A percentile compares a stretch with the other conserved stretches of the same genome.
Conservation (phyloP, 2,797 vertebrate species). For the Epinephelus coioides region DNA sequence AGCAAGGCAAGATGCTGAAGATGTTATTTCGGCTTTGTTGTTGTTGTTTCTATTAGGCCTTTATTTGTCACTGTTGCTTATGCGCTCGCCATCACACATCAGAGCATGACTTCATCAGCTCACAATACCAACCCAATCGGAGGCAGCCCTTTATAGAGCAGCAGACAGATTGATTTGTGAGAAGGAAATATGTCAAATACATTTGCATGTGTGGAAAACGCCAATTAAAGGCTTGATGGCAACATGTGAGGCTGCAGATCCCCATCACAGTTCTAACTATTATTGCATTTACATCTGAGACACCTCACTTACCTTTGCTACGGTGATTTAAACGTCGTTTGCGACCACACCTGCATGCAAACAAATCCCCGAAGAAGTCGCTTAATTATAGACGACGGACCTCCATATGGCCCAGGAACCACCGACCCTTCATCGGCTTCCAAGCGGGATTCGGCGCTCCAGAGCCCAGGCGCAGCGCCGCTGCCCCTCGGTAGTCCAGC, state of each 20-base stretch:
- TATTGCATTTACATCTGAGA: background rate
- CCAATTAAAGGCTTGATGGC: background rate
- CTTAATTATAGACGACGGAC: constrained; percentile 49
- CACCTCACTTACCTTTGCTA: constrained; percentile 45
- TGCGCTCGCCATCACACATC: background rate
- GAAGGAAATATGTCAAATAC: background rate
- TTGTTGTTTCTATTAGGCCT: constrained; percentile 30
- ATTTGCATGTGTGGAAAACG: background rate
- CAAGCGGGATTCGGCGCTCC: constrained; percentile 37
- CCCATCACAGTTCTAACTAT: background rate
- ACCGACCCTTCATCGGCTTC: constrained; percentile 49
- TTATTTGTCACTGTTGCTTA: constrained; percentile 16
- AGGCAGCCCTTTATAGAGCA: background rate
- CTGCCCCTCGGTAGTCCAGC: constrained; percentile 20
- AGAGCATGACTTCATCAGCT: constrained; percentile 27
- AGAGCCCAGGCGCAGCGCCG: constrained; percentile 26
- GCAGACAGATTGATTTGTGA: background rate
- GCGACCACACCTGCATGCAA: background rate
- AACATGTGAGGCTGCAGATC: background rate
- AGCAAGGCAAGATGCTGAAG: constrained; percentile 7
- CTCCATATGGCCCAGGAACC: constrained; percentile 48
- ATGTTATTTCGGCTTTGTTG: constrained; percentile 5
- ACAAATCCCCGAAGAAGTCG: background rate
- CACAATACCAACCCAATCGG: background rate
- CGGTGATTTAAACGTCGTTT: background rate